Conservation (phyloP, 2,113 vertebrate genomes). For the Neolamprologus devosi region DNA sequence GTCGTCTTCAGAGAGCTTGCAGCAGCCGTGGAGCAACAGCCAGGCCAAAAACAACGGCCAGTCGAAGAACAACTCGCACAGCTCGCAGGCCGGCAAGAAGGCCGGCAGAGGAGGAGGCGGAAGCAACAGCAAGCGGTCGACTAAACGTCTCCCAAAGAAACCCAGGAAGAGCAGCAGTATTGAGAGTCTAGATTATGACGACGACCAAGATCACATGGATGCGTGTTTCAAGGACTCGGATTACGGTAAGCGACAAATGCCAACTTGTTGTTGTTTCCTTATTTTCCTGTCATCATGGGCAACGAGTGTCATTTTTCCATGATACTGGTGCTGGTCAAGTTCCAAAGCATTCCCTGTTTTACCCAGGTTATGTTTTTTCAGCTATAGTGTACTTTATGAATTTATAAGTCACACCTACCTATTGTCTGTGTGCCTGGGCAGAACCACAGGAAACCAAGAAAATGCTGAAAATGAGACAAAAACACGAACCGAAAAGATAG, state of each 20-base stretch:
- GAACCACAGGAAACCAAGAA: neutral
- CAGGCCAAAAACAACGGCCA: constrained; percentile 78
- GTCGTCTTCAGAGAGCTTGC: constrained; percentile 90
- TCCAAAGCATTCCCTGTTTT: neutral
- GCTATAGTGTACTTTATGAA: neutral
- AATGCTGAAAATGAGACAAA: neutral
- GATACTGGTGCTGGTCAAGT: neutral
- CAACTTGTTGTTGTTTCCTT: too few relatives aligned
- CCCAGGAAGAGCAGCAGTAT: constrained; percentile 82
- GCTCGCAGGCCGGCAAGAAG: constrained; percentile 77
- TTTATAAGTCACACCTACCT: neutral
- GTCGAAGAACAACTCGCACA: constrained; percentile 77
- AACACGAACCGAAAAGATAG: neutral
- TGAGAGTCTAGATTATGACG: constrained; percentile 83
- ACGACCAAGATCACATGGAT: constrained; percentile 94
- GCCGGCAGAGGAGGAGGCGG: constrained; percentile 19
- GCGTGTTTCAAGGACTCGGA: constrained; percentile 98
- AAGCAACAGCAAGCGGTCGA: constrained; percentile 69
- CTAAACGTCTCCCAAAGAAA: constrained; percentile 85
- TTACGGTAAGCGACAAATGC: constrained; percentile 74
- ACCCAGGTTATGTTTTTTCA: neutral
- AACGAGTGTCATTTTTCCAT: neutral
- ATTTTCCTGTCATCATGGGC: neutral
- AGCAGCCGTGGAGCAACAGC: constrained; percentile 81
- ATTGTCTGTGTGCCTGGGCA: neutral